These are phyloP conservation scores for Coccyzus lansbergi DNA, from an alignment of 2,797 vertebrate species.

Conservation along the genomic window DNA sequence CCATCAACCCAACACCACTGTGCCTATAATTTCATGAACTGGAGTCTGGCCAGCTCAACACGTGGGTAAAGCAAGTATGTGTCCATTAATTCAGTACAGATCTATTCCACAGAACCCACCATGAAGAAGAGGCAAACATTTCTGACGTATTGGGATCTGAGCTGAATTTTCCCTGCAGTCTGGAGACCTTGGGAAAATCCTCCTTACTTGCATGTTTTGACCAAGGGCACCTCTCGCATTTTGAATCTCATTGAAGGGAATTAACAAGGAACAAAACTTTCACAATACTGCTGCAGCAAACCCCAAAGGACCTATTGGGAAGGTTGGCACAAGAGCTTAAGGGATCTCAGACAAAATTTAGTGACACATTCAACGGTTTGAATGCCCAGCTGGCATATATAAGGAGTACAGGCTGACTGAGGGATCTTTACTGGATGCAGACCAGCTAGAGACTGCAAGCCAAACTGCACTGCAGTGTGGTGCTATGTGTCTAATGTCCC, in stretches of 20 bases:
- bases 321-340: neutral
- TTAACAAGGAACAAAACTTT: neutral
- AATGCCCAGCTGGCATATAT: neutral
- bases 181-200: neutral
- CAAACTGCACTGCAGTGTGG: neutral
- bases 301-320: neutral
- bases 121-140: neutral
- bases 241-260: neutral
- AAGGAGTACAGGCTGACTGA: neutral
- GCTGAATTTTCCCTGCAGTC: neutral
- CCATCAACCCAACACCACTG: too few relatives aligned
- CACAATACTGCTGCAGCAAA: neutral
- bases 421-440: neutral
- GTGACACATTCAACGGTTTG: neutral
- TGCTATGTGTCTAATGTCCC: neutral
- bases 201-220: neutral
- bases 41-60: neutral
- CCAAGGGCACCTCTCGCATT: neutral
- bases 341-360: neutral
- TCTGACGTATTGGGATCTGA: accelerated
- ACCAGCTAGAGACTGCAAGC: neutral
- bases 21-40: too few relatives aligned
- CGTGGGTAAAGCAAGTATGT: neutral
- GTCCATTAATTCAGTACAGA: neutral
- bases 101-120: neutral